Base-by-base conservation (phyloP, 2,113 vertebrate species). In the Pandion haliaetus region DNA sequence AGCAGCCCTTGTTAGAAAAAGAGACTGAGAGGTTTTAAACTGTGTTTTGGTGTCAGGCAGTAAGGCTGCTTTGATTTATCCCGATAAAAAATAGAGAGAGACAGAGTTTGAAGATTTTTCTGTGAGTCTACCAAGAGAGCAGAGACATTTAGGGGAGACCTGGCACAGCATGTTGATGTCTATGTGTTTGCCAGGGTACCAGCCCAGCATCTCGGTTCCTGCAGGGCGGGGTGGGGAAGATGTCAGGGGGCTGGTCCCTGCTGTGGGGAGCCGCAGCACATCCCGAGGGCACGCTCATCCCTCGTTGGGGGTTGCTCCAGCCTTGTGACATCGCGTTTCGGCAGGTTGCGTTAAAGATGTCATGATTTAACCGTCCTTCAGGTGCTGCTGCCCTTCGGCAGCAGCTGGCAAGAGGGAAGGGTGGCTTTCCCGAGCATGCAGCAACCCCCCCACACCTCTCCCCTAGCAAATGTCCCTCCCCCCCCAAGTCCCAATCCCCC, bases 271-370 rank as follows among this genome's bases (percentile, higher is more conserved):
- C 67, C 58, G 72, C 66, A 52, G 10, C 2, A 1, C 23, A 15
- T 58, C 82, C 50, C 7, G 2, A 1, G n/a, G 31, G 14, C 10
- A 1, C 6, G 25, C 40, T 61, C 19, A 9, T 9, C 77, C 54
- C 14, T n/a, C 13, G 0, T 2, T 5, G 45, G 49, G 34, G 1
- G 80, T n/a, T 63, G 26, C 40, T 54, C 28, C 57, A 57, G 34
- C 50, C 57, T 25, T 9, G 34, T 0, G 23, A 21, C 2, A 1
- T 44, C n/a, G 24, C 7, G 0, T 36, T 82, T 77, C 5, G 0
- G 28, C 45, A 59, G 32, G 16, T 5, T 34, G 13, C 14, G 1
- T 26, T 44, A 1, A 66, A 59, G 58, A 12, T 24, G 14, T 15
- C 5, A 0, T 18, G 36, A 5, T 91, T 79, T 34, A 38, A 52